Conservation (phyloP, 1,140 invertebrate species). For the Druon quercuslanigerum region DNA sequence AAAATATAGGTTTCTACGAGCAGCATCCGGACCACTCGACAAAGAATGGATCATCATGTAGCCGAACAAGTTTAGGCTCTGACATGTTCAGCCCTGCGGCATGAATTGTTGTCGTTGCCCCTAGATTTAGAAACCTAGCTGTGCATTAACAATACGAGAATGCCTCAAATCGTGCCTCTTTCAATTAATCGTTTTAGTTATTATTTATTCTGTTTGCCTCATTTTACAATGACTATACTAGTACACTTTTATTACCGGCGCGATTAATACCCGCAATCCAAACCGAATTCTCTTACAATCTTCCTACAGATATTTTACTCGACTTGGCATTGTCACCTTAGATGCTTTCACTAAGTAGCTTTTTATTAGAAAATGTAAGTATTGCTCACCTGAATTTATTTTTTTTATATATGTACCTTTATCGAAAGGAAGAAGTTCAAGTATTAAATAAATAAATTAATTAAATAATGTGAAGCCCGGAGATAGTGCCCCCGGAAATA, state of each 20-base stretch:
- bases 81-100: conserved; percentile 68
- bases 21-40: conserved; percentile 34
- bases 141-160: conserved; percentile 75
- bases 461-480: too few relatives aligned
- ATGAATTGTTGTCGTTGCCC: conserved; percentile 75
- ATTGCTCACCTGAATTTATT: too few relatives aligned
- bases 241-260: conserved; percentile 9
- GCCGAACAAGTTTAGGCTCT: conserved; percentile 41
- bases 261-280: conserved; percentile 8
- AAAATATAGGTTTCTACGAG: conserved; percentile 52
- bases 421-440: too few relatives aligned
- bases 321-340: too few relatives aligned
- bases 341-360: too few relatives aligned
- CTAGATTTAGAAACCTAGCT: conserved; percentile 74
- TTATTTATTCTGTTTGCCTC: conserved; percentile 43
- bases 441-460: too few relatives aligned
- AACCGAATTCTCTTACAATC: background rate
- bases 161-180: conserved; percentile 71
- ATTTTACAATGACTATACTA: conserved; percentile 36
- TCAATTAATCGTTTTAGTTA: conserved; percentile 49
- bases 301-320: background rate
- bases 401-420: too few relatives aligned
- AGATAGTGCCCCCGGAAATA: too few relatives aligned
- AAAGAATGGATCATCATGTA: conserved; percentile 53
- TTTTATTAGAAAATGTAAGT: too few relatives aligned